Evolutionary conservation across 53 echinoderm and acorn worm species (phyloP).

Genomic region (Mesocentrotus franciscanus): DNA sequence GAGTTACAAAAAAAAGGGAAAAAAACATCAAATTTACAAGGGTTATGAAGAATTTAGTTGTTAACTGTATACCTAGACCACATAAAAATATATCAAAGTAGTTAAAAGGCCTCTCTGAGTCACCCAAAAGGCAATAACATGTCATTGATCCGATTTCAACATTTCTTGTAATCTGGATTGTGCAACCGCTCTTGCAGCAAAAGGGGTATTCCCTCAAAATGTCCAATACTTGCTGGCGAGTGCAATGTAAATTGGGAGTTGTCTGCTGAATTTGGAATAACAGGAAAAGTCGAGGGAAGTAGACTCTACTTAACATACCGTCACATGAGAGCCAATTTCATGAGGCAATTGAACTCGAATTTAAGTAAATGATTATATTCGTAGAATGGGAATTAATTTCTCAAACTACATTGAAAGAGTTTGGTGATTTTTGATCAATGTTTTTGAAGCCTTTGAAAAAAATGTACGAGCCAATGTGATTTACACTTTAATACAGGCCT

Average conservation of each 20-base stretch:
- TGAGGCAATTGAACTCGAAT: neutral
- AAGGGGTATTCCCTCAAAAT: neutral
- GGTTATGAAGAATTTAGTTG: too few relatives aligned
- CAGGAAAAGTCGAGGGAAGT: neutral
- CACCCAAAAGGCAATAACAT: neutral
- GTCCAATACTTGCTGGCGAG: neutral
- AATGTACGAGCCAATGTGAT: too few relatives aligned
- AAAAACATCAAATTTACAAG: too few relatives aligned
- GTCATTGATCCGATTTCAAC: neutral
- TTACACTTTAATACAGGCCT: too few relatives aligned
- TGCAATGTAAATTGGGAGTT: neutral
- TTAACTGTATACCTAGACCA: neutral
- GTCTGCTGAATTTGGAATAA: neutral
- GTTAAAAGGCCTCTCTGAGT: neutral
- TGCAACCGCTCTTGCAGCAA: neutral
- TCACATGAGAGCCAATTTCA: neutral
- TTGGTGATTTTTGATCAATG: too few relatives aligned
- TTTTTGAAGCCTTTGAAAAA: too few relatives aligned
- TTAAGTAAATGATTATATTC: too few relatives aligned
- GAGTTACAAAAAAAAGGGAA: too few relatives aligned
- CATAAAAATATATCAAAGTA: too few relatives aligned
- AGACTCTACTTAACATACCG: neutral
- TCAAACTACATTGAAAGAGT: too few relatives aligned
- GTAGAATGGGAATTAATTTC: too few relatives aligned
- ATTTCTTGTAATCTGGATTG: neutral